Evolutionary conservation across 2,888 invertebrate genomes (phyloP).

Genomic region (Macrosiphum euphorbiae): DNA sequence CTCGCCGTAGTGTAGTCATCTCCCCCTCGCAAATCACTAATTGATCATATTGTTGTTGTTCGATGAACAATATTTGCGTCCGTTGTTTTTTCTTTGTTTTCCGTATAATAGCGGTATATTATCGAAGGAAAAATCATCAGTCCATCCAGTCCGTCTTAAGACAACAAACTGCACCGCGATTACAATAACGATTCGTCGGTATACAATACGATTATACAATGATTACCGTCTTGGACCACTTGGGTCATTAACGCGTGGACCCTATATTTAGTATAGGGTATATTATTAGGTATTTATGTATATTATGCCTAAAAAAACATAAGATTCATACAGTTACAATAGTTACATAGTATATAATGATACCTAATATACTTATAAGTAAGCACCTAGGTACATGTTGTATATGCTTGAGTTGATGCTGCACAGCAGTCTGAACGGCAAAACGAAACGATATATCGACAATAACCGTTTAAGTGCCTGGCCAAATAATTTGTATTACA

Average conservation of each 20-base stretch:
- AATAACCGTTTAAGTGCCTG: conserved; percentile 20
- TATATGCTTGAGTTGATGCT: not conserved
- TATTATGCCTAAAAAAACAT: too few relatives aligned
- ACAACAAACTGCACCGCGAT: not conserved
- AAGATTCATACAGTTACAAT: too few relatives aligned
- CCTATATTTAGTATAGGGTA: too few relatives aligned
- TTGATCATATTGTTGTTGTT: conserved; percentile 40
- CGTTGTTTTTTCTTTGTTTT: not conserved
- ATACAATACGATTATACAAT: not conserved
- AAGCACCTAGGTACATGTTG: too few relatives aligned
- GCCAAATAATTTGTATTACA: not conserved
- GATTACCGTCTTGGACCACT: not conserved
- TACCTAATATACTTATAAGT: too few relatives aligned
- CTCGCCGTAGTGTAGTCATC: not conserved
- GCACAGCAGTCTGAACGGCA: not conserved
- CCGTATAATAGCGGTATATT: not conserved
- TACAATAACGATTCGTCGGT: not conserved
- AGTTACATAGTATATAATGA: too few relatives aligned
- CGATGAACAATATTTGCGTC: conserved; percentile 34
- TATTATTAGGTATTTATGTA: too few relatives aligned
- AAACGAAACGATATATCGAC: not conserved
- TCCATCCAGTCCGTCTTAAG: not conserved
- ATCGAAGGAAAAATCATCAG: not conserved
- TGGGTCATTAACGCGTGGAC: too few relatives aligned
- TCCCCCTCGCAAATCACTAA: conserved; percentile 1